These are phyloP conservation scores for Phalacrocorax carbo DNA, from an alignment of 2,113 vertebrate species.

Conservation along the genomic window DNA sequence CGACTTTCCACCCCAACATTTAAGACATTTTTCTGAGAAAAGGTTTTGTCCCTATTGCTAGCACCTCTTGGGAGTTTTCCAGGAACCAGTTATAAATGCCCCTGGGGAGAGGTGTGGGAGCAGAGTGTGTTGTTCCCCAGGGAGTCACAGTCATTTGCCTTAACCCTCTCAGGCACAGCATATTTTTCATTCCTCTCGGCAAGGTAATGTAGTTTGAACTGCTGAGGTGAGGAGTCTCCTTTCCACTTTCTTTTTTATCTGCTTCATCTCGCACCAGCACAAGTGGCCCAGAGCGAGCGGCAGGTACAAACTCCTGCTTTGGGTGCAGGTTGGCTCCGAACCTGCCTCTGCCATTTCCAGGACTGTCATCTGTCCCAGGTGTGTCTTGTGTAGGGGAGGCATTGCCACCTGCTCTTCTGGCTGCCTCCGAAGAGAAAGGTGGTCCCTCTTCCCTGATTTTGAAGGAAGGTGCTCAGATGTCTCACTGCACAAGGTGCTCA, in stretches of 20 bases:
- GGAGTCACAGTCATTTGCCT: background rate
- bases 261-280: background rate
- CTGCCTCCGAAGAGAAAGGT: background rate
- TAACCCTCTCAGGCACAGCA: background rate
- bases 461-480: background rate
- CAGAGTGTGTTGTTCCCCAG: background rate
- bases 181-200: background rate
- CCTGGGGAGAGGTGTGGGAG: background rate
- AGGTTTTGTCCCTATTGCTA: background rate
- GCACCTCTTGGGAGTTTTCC: background rate
- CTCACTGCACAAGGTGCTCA: background rate
- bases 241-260: background rate
- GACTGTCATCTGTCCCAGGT: background rate
- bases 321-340: background rate
- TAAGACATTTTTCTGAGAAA: background rate
- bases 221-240: background rate
- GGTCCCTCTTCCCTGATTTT: background rate
- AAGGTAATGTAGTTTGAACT: background rate
- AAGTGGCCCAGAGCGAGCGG: background rate
- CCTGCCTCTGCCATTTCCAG: background rate
- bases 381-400: background rate
- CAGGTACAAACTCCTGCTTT: background rate
- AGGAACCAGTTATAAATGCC: background rate
- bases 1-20: background rate
- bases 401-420: background rate